Base-by-base conservation (phyloP, 1,140 invertebrate species). In the Spodoptera frugiperda region DNA sequence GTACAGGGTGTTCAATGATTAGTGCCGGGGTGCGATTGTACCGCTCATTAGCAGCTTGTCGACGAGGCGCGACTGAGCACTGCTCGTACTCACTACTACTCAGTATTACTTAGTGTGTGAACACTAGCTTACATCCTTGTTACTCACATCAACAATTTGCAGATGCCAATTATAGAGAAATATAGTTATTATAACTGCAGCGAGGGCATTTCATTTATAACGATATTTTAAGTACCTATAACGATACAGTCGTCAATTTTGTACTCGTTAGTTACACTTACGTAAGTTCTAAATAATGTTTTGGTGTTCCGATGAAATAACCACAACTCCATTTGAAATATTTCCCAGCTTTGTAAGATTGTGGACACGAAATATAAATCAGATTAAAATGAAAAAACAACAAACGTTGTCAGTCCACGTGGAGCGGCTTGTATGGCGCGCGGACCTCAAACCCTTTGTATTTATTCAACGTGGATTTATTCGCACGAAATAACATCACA, bases 391-490 rank as follows among this genome's bases (percentile, higher is more conserved):
- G 48, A 15, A n/a, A 51, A 15, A 51, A 51, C 12, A 51, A 51
- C 15, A 51, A 51, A 51, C 12, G 48, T 3, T 51, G 48, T 51
- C 15, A n/a, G 33, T 39, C 33, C 33, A 10, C 33, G 33, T 39
- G 33, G 0, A 39, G 33, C 33, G 33, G 33, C 9, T 25, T 17
- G 44, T 4, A 49, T 12, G 44, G 9, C 63, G 48, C 19, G 21
- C 49, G 44, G 11, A 21, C 11, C 44, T 21, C 44, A 5, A 0
- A 17, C 17, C 11, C 44, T 48, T 49, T 25, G 21, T 67, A 67
- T 67, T 67, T 48, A 67, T 67, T 67, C 63, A 25, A 25, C 63
- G 19, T 9, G 49, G 44, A 67, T 67, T 49, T 49, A 49, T 67
- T 67, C 44, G 19, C 44, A 48, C 44, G 59, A 67, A 67, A 49